Evolutionary conservation across 2,113 vertebrate genomes (phyloP), one percentile per base, ranked within the genome.

Genomic region (Phyllopteryx taeniolatus): DNA sequence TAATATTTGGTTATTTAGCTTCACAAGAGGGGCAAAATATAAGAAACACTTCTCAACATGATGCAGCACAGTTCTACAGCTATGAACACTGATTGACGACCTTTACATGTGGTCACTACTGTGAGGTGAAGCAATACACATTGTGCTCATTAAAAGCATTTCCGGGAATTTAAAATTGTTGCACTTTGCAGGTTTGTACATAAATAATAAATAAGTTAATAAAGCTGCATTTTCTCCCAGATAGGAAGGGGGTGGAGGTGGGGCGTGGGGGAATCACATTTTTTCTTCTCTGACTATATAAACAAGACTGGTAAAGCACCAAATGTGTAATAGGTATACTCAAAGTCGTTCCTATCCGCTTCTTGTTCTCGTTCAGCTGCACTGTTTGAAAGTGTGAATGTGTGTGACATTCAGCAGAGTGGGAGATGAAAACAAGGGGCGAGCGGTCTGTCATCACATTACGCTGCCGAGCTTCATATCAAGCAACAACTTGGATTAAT

Each of bases 371-470:
- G 70, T 82, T 85, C 78, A 71, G 56, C 75, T 60, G 53, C 35
- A n/a, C 22, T 80, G 86, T 90, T 80, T 53, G 74, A 84, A 82
- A 53, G 76, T 81, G 86, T 91, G 85, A 93, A 91, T 83, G 91
- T 74, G 81, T 80, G 88, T 90, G 85, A 86, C 79, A 91, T 78
- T 91, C 84, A 86, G 86, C 71, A 87, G 93, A 92, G 88, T 86
- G 72, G 87, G 62, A 81, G 87, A 82, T 75, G 84, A 88, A 87
- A 87, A 87, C 87, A 83, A 67, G 65, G 46, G 67, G 67, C 49
- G 67, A 67, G 46, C 43, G 46, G 8, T 89, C 80, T 88, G 84
- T 81, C 78, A 79, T 73, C 72, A 49, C 91, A 74, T 72, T 83
- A 72, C 85, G 88, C 85, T 87, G 62, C 89, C 76, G 78, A 88